A percentile compares a stretch with the other conserved stretches of the same genome.
phyloP scores from a whole-genome alignment of 30 jellyfish, hydroid and myxozoan genomes.

The Morbakka virulenta region DNA sequence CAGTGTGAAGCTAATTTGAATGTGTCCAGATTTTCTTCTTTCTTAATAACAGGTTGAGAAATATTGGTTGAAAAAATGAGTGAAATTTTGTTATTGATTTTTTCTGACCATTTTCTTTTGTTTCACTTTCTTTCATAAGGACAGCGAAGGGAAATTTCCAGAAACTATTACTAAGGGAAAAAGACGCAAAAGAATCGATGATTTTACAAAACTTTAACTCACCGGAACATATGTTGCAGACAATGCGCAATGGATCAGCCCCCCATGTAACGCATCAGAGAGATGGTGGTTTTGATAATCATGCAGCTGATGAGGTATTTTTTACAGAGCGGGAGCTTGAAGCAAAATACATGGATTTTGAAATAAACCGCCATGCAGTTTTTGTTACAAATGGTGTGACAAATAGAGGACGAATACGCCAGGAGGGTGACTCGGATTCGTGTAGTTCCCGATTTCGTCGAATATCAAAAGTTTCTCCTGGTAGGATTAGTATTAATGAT shows the following conservation, averaged over 20 bases:
- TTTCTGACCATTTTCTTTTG: no score
- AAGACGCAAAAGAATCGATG: no score
- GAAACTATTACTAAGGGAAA: no score
- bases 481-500: not conserved
- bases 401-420: not conserved
- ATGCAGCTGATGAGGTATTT: not conserved
- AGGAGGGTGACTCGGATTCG: not conserved
- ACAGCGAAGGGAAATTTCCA: no score
- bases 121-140: no score
- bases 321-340: not conserved
- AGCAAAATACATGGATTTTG: not conserved
- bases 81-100: no score
- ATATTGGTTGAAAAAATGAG: no score
- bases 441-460: not conserved
- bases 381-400: not conserved
- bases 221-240: not conserved
- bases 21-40: no score
- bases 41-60: no score
- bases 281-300: not conserved
- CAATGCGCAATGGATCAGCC: not conserved
- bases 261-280: not conserved
- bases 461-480: not conserved
- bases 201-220: not conserved
- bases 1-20: no score
- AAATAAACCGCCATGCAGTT: not conserved